These are phyloP conservation scores for Drosophila suboccidentalis DNA, from an alignment of 2,888 invertebrate species.

Conservation along the genomic window DNA sequence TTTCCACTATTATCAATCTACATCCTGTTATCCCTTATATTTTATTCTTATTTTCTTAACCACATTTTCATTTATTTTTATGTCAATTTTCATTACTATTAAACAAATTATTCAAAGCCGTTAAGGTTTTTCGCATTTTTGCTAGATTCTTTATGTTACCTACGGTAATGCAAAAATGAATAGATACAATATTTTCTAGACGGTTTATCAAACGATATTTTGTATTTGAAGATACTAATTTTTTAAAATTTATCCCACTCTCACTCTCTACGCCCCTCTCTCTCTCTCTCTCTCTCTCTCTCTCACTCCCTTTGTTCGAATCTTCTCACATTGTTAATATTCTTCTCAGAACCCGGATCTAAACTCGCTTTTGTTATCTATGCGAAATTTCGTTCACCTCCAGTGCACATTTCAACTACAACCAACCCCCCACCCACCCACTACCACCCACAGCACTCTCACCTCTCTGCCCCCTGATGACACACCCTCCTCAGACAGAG, in stretches of 20 bases:
- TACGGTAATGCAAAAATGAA: too few species aligned
- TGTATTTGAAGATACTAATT: too few species aligned
- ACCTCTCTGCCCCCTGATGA: background rate
- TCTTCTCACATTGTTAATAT: background rate
- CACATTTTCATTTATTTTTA: too few species aligned
- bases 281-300: background rate
- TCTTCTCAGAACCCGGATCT: constrained; percentile 10
- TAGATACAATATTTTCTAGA: too few species aligned
- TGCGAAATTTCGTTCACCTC: constrained; percentile 46
- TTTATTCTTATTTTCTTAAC: too few species aligned
- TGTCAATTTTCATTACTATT: too few species aligned
- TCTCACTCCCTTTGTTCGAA: too few species aligned
- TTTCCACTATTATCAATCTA: too few species aligned
- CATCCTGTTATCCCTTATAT: background rate
- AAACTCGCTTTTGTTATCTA: constrained; percentile 18
- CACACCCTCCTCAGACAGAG: constrained; percentile 31
- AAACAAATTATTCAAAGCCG: too few species aligned
- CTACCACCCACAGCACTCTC: background rate
- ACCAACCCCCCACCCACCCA: background rate
- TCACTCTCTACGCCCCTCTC: background rate
- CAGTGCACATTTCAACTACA: constrained; percentile 32
- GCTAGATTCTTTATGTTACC: too few species aligned
- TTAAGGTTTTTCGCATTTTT: too few species aligned
- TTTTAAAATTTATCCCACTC: background rate
- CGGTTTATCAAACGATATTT: too few species aligned